Evolutionary conservation across 2,113 vertebrate genomes (phyloP).

Genomic region (Vanacampus margaritifer): DNA sequence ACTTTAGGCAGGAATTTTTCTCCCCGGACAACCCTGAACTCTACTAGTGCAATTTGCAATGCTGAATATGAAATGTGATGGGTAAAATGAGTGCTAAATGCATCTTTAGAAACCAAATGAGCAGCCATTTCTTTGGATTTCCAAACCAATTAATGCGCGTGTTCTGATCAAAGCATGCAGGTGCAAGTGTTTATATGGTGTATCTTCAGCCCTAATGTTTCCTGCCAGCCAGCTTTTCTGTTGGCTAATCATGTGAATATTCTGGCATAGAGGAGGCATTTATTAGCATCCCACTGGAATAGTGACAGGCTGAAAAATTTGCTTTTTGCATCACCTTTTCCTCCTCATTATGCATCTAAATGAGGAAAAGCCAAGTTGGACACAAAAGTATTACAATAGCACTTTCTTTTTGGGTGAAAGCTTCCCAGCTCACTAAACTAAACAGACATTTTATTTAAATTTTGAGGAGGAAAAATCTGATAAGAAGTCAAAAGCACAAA

Average conservation of each 20-base stretch:
- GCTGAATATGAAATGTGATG: constrained; percentile 1
- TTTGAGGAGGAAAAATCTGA: too few relatives aligned
- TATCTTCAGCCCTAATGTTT: constrained; percentile 20
- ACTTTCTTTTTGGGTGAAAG: background rate
- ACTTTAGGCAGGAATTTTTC: background rate
- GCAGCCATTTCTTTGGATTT: constrained; percentile 16
- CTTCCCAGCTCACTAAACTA: background rate
- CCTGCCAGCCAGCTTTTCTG: constrained; percentile 19
- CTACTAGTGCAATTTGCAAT: constrained; percentile 6
- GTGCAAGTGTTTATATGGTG: constrained; percentile 34
- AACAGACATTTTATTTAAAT: too few relatives aligned
- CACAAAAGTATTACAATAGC: background rate
- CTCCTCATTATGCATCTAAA: background rate
- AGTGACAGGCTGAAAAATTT: constrained; percentile 22
- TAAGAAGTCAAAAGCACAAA: too few relatives aligned
- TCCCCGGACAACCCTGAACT: background rate
- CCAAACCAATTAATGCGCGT: constrained; percentile 8
- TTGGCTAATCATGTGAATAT: constrained; percentile 46
- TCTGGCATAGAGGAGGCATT: constrained; percentile 23
- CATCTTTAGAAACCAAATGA: constrained; percentile 10
- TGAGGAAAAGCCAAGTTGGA: background rate
- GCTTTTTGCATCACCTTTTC: background rate
- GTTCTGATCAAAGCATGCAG: constrained; percentile 1
- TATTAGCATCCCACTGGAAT: constrained; percentile 25
- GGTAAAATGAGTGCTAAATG: constrained; percentile 19